phyloP scores from a whole-genome alignment of 2,888 invertebrate genomes.

The Sylvicola cinctus region DNA sequence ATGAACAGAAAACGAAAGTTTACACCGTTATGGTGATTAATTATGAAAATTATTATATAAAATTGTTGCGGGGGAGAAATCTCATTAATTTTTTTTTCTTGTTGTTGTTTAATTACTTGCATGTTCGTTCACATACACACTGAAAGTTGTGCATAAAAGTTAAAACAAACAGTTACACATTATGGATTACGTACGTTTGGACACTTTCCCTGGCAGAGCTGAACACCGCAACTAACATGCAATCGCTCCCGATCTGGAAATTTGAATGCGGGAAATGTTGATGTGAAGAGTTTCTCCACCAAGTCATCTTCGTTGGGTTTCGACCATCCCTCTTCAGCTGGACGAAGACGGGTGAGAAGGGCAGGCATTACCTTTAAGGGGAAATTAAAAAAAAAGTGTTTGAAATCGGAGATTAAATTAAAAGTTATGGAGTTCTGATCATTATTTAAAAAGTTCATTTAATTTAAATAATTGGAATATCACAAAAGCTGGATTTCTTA shows the following conservation, averaged over 20 bases:
- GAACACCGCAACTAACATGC: constrained; percentile 56
- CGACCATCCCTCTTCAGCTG: constrained; percentile 25
- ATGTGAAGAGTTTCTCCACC: constrained; percentile 22
- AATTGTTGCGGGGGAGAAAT: constrained; percentile 2
- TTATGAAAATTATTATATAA: background rate
- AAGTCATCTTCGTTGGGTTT: constrained; percentile 23
- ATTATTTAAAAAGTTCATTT: no score
- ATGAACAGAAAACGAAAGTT: no score
- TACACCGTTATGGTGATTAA: background rate
- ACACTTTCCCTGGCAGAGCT: constrained; percentile 53
- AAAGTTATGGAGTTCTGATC: no score
- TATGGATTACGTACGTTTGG: constrained; percentile 32
- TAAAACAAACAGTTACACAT: constrained; percentile 3
- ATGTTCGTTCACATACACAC: no score
- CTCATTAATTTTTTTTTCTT: no score
- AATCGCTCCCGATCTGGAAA: constrained; percentile 61
- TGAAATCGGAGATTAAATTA: background rate
- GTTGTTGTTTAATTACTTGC: no score
- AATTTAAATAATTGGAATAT: no score
- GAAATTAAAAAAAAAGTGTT: constrained; percentile 1
- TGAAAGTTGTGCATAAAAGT: constrained; percentile 1
- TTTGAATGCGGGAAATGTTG: constrained; percentile 62
- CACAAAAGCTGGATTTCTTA: no score
- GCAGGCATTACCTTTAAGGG: constrained; percentile 23
- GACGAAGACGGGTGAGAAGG: constrained; percentile 16